phyloP scores from a whole-genome alignment of 30 jellyfish, hydroid and myxozoan species.

The Pseudorhiza aurosa region DNA sequence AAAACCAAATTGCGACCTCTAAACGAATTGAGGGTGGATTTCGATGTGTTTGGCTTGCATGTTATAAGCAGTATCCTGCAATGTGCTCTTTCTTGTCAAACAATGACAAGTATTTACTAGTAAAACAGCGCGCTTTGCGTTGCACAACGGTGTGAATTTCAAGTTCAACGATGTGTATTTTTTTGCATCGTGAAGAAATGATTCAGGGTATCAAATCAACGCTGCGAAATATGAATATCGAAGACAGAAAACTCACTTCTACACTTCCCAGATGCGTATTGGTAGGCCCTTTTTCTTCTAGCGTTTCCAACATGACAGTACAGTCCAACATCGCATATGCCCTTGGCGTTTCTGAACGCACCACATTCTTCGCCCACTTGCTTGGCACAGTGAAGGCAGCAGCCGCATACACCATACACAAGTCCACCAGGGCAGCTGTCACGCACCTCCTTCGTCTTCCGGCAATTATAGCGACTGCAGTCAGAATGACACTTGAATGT shows the following conservation, averaged over 20 bases:
- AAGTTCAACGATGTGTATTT: too few species aligned
- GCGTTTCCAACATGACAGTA: conserved; percentile 48
- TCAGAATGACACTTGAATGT: conserved; percentile 58
- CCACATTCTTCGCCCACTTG: conserved; percentile 84
- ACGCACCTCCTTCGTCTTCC: conserved; percentile 62
- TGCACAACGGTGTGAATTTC: too few species aligned
- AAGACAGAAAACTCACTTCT: conserved; percentile 42
- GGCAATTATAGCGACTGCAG: conserved; percentile 71
- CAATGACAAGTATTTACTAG: too few species aligned
- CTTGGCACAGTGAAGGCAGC: conserved; percentile 88
- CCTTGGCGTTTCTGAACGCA: conserved; percentile 69
- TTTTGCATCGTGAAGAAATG: too few species aligned
- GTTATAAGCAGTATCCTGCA: too few species aligned
- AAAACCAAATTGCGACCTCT: not conserved
- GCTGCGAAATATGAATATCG: not conserved
- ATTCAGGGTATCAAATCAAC: too few species aligned
- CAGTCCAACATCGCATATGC: conserved; percentile 82
- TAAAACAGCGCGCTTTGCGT: too few species aligned
- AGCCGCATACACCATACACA: conserved; percentile 87
- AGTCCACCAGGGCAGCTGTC: conserved; percentile 81
- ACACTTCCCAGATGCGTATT: conserved; percentile 67
- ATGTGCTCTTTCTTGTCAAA: too few species aligned
- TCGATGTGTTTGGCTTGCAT: not conserved
- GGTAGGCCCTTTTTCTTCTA: conserved; percentile 22
- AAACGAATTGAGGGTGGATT: not conserved